Base-by-base conservation (phyloP, 2,113 vertebrate genomes). In the Isichthys henryi region DNA sequence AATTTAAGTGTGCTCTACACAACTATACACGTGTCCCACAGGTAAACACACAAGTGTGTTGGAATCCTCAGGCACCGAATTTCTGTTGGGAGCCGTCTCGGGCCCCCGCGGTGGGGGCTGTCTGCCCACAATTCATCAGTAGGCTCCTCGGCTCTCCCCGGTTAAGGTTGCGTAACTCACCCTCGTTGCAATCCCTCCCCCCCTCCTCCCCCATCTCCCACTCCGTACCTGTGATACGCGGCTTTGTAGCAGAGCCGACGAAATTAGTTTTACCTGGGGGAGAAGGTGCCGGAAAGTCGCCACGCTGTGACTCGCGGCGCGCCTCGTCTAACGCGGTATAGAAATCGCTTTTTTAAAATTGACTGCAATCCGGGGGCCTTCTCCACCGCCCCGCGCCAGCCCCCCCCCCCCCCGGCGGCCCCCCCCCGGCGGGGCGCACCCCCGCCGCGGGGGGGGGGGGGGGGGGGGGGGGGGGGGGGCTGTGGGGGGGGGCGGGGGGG, bases 71-170 rank as follows among this genome's bases (percentile, higher is more conserved):
- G 90, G 90, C 91, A 2, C 58, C 90, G 88, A 87, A n/a, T 90
- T 49, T 88, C 92, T 91, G 85, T 35, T 23, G 91, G 91, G 58
- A 93, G 90, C 92, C 92, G 92, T 39, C 91, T 80, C 77, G 90
- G 90, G 62, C 62, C 84, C 83, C 89, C 74, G 80, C 93, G 91
- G 90, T 13, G 70, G 89, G 89, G 88, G 45, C 50, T 17, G 90
- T 93, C 3, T 88, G 90, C 82, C 86, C 86, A n/a, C 90, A 91
- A 91, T 86, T 88, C 56, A 90, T 92, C 70, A 92, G 90, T 0
- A 48, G 45, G 9, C 86, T 93, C 90, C 83, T 90, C 56, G 91
- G 88, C 66, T 88, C 90, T 70, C 31, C 88, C 88, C 19, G 77
- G 90, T 91, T 84, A 91, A 89, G 86, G 43, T 21, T 53, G 66